Evolutionary conservation across 1,140 invertebrate species (phyloP).

Genomic region (Drosophila bocqueti): DNA sequence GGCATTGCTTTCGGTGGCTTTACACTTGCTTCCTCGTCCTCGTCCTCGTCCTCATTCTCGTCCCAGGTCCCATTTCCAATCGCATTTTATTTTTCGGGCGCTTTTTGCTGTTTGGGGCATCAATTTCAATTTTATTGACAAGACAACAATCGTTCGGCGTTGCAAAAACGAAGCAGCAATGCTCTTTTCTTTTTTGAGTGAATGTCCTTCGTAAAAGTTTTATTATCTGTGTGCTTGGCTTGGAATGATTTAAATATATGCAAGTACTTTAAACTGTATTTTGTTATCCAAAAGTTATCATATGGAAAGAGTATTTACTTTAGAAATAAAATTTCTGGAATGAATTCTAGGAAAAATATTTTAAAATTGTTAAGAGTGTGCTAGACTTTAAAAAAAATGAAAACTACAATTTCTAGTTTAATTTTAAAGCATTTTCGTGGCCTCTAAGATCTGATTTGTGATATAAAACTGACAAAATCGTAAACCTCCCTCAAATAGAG

Average conservation of each 20-base stretch:
- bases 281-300: no score
- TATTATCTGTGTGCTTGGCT: not conserved
- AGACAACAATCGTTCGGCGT: slow-evolving; percentile 27
- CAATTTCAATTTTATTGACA: slow-evolving; percentile 84
- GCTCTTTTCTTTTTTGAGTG: slow-evolving; percentile 25
- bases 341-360: not conserved
- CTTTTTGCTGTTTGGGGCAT: slow-evolving; percentile 74
- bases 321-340: not conserved
- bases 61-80: slow-evolving; percentile 35
- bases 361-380: not conserved
- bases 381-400: not conserved
- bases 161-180: slow-evolving; percentile 33
- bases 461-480: not conserved
- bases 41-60: not conserved
- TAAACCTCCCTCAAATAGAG: not conserved
- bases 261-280: not conserved
- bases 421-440: not conserved
- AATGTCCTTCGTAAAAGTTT: slow-evolving; percentile 14
- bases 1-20: slow-evolving; percentile 56
- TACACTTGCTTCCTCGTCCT: slow-evolving; percentile 43
- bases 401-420: no score
- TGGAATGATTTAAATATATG: not conserved
- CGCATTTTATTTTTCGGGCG: slow-evolving; percentile 75
- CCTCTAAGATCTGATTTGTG: not conserved
- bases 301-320: no score